Percentiles rank a stretch among this genome's conserved stretches.
phyloP scores from a whole-genome alignment of 2,797 vertebrate species.

The Cottoperca gobio region DNA sequence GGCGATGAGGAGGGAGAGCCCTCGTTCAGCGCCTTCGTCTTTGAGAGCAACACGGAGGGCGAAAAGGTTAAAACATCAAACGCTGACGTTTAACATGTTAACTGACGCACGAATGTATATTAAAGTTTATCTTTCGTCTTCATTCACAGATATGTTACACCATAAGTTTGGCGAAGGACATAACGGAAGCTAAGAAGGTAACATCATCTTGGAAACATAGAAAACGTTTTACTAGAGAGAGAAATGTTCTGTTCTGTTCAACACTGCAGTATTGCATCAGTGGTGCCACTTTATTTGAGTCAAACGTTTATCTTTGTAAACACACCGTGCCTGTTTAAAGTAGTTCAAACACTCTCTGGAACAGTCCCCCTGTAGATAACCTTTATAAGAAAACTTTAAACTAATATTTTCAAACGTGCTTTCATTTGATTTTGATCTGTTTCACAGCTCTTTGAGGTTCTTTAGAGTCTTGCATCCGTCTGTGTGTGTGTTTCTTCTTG shows the following conservation, averaged over 20 bases:
- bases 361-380: not conserved
- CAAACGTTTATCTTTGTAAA: not conserved
- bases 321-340: not conserved
- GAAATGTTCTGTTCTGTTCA: not conserved
- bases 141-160: constrained; percentile 94
- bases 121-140: constrained; percentile 25
- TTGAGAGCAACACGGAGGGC: constrained; percentile 98
- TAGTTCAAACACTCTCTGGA: not conserved
- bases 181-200: constrained; percentile 94
- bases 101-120: not conserved
- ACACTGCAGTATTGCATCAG: not conserved
- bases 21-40: constrained; percentile 91
- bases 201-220: constrained; percentile 22
- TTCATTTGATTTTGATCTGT: not conserved
- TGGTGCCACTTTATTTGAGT: not conserved
- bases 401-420: not conserved
- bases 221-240: not conserved
- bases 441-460: not conserved
- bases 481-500: not conserved
- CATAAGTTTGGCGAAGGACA: constrained; percentile 95
- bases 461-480: not conserved
- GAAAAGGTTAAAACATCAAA: constrained; percentile 89
- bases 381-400: not conserved
- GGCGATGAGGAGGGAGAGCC: constrained; percentile 82
- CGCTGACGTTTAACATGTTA: fast-evolving